phyloP scores from a whole-genome alignment of 2,113 vertebrate species.

The Monopterus albus region DNA sequence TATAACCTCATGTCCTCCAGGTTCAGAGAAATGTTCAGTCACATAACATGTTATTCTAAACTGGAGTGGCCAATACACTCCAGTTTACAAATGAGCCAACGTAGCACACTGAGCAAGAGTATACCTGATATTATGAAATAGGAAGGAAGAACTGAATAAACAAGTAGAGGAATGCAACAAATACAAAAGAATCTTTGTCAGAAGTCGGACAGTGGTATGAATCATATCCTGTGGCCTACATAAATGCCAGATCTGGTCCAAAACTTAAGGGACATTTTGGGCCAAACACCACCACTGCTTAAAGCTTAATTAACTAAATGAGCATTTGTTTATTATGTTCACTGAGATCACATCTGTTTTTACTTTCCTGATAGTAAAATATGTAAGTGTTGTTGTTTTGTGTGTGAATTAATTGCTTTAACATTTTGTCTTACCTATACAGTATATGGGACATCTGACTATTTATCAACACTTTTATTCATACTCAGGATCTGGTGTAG shows the following conservation, averaged over 20 bases:
- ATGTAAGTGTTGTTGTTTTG: background rate
- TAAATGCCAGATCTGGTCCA: too few relatives aligned
- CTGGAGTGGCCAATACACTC: fast-evolving
- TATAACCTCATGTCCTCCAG: conserved; percentile 94
- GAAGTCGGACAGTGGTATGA: background rate
- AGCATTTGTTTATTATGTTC: too few relatives aligned
- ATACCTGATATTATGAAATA: background rate
- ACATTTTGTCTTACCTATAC: background rate
- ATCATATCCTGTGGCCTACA: background rate
- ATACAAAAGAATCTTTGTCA: too few relatives aligned
- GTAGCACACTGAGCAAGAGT: conserved; percentile 75
- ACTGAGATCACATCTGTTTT: background rate
- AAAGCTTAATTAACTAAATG: background rate
- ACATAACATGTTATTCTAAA: conserved; percentile 77
- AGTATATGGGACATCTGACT: background rate
- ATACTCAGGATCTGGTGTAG: background rate
- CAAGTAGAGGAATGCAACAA: background rate
- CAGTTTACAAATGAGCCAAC: conserved; percentile 75
- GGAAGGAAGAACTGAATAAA: too few relatives aligned
- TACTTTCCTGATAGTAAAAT: background rate
- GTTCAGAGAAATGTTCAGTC: conserved; percentile 90
- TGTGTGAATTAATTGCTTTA: background rate
- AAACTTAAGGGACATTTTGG: too few relatives aligned
- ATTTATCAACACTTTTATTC: background rate
- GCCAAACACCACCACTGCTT: too few relatives aligned